These are phyloP conservation scores for Chironomus striatipennis DNA, from an alignment of 1,140 invertebrate genomes.

Conservation along the genomic window DNA sequence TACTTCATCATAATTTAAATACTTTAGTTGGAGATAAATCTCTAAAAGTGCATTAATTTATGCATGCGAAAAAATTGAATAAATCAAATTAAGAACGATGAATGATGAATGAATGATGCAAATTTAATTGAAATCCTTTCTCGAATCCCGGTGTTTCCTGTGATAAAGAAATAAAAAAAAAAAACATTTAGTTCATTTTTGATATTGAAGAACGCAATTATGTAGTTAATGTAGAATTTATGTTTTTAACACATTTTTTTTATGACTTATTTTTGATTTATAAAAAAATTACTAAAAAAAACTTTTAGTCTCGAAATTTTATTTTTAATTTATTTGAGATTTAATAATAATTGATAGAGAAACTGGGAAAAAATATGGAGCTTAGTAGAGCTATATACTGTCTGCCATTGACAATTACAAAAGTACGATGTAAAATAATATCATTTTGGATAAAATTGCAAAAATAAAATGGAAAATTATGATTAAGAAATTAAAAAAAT, in stretches of 20 bases:
- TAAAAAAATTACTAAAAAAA: background rate
- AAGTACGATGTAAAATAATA: background rate
- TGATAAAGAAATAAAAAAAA: background rate
- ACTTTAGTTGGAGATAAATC: too few species aligned
- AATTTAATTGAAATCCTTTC: background rate
- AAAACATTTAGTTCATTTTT: background rate
- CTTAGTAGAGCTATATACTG: background rate
- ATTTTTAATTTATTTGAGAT: background rate
- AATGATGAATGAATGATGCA: too few species aligned
- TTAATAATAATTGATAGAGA: background rate
- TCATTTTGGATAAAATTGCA: conserved; percentile 9
- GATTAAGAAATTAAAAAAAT: background rate
- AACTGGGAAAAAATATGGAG: conserved; percentile 7
- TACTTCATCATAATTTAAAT: too few species aligned
- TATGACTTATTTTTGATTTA: background rate
- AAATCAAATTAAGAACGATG: too few species aligned
- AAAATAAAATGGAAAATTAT: background rate
- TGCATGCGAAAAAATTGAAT: background rate
- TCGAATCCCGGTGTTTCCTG: background rate
- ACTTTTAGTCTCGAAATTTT: background rate
- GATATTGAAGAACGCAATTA: background rate
- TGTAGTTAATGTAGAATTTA: background rate
- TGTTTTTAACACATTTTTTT: background rate
- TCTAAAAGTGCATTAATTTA: conserved; percentile 3
- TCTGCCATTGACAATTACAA: background rate